Base-by-base conservation (phyloP, 2,113 vertebrate genomes). In the Hippocampus guttulatus region DNA sequence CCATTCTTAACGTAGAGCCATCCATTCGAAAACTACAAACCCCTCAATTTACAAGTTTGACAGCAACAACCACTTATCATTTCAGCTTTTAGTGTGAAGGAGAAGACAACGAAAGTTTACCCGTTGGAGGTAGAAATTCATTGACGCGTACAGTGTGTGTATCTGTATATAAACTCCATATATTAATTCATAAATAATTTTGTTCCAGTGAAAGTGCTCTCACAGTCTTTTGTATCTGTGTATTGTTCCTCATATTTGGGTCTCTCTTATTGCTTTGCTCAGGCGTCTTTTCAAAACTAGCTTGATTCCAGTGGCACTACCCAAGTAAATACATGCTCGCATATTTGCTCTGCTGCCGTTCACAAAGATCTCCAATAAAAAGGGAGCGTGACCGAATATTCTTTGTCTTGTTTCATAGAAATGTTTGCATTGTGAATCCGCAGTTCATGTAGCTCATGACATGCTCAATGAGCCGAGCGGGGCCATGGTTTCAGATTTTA, bases 401-500 rank as follows among this genome's bases (percentile, higher is more conserved):
- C 70, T 63, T 30, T 43, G 20, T 49, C 57, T 41, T 30, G 2
- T 63, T 27, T 58, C 41, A 30, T 58, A 58, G 62, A 15, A 58
- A 2, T 67, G 54, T 69, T 76, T 74, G 70, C 43, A 52, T 64
- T 70, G 49, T 5, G 67, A 70, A 74, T 68, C 67, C 9, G 38
- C 27, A 61, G 66, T n/a, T 45, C 30, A 21, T n/a, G 14, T 54
- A 7, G 73, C 43, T 51, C 5, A 49, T 41, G 40, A 33, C 20
- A 30, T 21, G 57, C 38, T 49, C 49, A 14, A 45, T 3, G 8
- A 49, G 70, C 80, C 67, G 79, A 81, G 81, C 47, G 40, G 64
- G 15, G 38, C 61, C 30, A n/a, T 67, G 64, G 43, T 54, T 75
- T 49, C 21, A 2, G 69, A 71, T 71, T 76, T 85, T 33, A 23